Percentiles rank a stretch among this genome's conserved stretches.
These are phyloP conservation scores for Cheilosia scutellata DNA, from an alignment of 2,888 invertebrate species.

Conservation along the genomic window DNA sequence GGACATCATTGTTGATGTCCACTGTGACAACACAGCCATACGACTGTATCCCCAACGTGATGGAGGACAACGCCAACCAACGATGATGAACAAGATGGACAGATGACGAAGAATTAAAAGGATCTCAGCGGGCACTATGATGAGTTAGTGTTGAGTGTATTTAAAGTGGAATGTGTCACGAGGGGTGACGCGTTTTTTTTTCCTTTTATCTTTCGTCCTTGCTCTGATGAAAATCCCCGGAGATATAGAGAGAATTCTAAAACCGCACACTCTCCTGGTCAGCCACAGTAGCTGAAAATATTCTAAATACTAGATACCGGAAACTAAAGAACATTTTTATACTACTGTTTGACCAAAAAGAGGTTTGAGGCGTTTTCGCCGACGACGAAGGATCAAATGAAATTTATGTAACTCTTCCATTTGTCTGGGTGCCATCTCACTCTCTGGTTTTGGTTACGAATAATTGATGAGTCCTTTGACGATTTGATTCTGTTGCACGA, in stretches of 20 bases:
- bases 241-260: not conserved
- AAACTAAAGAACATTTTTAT: conserved; percentile 18
- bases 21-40: conserved; percentile 71
- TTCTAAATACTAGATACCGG: conserved; percentile 26
- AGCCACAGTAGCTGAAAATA: conserved; percentile 14
- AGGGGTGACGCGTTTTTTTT: conserved; percentile 10
- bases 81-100: conserved; percentile 60
- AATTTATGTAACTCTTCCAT: conserved; percentile 63
- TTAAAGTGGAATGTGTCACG: conserved; percentile 61
- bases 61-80: conserved; percentile 16
- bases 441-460: conserved; percentile 60
- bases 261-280: conserved; percentile 41
- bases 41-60: conserved; percentile 19
- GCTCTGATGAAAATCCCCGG: conserved; percentile 45
- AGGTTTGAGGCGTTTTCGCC: conserved; percentile 21
- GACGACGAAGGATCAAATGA: conserved; percentile 71
- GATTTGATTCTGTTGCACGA: conserved; percentile 42
- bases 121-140: conserved; percentile 42
- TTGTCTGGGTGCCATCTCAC: conserved; percentile 21
- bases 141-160: conserved; percentile 47
- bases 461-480: conserved; percentile 75
- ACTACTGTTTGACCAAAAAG: conserved; percentile 16
- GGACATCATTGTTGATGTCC: conserved; percentile 75
- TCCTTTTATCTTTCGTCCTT: conserved; percentile 39
- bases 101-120: conserved; percentile 74